Conservation (phyloP, 2,888 invertebrate genomes). For the Trissolcus japonicus region DNA sequence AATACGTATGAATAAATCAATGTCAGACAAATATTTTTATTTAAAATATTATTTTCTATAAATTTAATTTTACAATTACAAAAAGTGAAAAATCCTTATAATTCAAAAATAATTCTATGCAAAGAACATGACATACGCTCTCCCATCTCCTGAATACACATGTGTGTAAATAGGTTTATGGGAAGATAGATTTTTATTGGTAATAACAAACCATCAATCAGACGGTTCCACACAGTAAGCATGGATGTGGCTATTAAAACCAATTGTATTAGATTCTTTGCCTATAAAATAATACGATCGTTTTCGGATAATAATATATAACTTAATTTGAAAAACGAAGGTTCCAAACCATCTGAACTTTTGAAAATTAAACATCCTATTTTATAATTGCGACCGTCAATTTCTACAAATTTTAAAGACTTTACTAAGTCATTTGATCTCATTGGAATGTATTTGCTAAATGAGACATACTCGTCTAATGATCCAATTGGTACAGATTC, state of each 20-base stretch:
- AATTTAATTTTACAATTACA: too few relatives aligned
- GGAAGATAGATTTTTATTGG: neutral
- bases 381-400: constrained; percentile 5
- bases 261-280: constrained; percentile 21
- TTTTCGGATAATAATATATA: neutral
- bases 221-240: constrained; percentile 3
- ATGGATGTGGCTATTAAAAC: constrained; percentile 20
- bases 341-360: constrained; percentile 8
- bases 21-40: too few relatives aligned
- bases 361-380: neutral
- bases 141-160: neutral
- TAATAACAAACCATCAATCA: neutral
- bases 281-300: constrained; percentile 3
- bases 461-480: neutral
- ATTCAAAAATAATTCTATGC: neutral
- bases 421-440: neutral
- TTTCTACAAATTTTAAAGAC: neutral
- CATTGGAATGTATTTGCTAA: neutral
- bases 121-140: neutral
- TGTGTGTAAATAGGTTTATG: neutral
- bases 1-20: too few relatives aligned
- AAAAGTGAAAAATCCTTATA: too few relatives aligned
- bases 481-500: constrained; percentile 22
- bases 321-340: constrained; percentile 5
- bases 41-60: too few relatives aligned